Conservation (phyloP, 2,113 vertebrate genomes). For the Chlamydotis undulata region DNA sequence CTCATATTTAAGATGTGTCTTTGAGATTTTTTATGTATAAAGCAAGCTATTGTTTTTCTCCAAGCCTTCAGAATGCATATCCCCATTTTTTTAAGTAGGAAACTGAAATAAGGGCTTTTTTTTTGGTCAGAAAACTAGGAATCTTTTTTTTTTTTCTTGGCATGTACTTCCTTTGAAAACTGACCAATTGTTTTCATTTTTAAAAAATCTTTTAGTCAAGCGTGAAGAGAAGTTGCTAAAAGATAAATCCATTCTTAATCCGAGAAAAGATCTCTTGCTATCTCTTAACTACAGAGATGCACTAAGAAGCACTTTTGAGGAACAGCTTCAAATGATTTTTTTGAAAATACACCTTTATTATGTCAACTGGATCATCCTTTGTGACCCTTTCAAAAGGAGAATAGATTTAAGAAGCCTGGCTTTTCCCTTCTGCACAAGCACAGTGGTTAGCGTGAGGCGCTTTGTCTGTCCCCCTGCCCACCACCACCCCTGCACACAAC, state of each 20-base stretch:
- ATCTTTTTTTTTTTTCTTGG: neutral
- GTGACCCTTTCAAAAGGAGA: neutral
- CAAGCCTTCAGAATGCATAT: neutral
- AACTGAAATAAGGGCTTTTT: neutral
- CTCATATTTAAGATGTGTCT: neutral
- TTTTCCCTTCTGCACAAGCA: neutral
- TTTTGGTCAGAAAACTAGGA: neutral
- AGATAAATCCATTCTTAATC: neutral
- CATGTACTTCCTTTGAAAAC: neutral
- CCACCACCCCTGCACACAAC: rapidly evolving
- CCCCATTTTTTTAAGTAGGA: neutral
- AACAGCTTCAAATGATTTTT: neutral
- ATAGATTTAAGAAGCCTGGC: rapidly evolving
- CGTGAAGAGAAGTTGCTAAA: neutral
- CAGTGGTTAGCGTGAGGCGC: rapidly evolving
- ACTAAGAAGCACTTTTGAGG: neutral
- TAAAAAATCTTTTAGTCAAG: neutral
- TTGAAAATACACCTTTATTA: neutral
- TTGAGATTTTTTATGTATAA: neutral
- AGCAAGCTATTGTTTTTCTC: neutral
- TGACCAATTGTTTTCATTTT: neutral
- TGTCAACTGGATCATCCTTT: neutral
- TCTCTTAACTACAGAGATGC: neutral
- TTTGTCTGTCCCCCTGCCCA: neutral
- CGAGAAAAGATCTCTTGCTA: neutral